These are phyloP conservation scores for Trematocara unimaculatum DNA, from an alignment of 2,113 vertebrate species.

Conservation along the genomic window DNA sequence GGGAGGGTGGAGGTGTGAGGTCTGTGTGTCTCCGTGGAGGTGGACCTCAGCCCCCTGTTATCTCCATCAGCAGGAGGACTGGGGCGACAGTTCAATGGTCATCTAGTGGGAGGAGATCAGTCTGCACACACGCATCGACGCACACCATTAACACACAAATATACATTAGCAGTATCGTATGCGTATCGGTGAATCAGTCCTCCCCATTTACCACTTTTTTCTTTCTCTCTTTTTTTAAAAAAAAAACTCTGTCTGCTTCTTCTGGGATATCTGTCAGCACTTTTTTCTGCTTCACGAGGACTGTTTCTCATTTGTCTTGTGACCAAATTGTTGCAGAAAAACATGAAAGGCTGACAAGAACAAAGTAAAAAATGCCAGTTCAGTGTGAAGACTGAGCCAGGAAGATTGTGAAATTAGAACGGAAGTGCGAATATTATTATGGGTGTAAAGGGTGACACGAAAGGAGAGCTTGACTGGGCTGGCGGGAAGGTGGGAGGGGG, in stretches of 20 bases:
- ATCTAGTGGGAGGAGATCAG: conserved; percentile 40
- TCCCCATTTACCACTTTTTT: background rate
- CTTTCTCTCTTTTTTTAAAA: background rate
- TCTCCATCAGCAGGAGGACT: conserved; percentile 45
- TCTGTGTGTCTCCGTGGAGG: conserved; percentile 65
- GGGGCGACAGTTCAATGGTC: conserved; percentile 68
- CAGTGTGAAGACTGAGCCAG: background rate
- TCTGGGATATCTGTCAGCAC: background rate
- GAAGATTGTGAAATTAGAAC: background rate
- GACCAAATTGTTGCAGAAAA: background rate
- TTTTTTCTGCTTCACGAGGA: background rate
- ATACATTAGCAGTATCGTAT: background rate
- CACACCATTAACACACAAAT: background rate
- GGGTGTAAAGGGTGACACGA: background rate
- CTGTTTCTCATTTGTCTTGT: background rate
- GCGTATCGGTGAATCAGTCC: background rate
- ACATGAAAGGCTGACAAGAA: background rate
- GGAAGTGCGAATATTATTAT: background rate
- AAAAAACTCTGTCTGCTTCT: too few relatives aligned
- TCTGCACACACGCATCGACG: background rate
- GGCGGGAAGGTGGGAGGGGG: background rate
- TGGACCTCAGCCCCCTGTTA: conserved; percentile 72
- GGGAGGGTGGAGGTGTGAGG: conserved; percentile 24
- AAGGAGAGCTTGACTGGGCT: background rate
- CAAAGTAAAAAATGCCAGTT: background rate